phyloP scores from a whole-genome alignment of 2,113 vertebrate genomes.

The Channa maculata region DNA sequence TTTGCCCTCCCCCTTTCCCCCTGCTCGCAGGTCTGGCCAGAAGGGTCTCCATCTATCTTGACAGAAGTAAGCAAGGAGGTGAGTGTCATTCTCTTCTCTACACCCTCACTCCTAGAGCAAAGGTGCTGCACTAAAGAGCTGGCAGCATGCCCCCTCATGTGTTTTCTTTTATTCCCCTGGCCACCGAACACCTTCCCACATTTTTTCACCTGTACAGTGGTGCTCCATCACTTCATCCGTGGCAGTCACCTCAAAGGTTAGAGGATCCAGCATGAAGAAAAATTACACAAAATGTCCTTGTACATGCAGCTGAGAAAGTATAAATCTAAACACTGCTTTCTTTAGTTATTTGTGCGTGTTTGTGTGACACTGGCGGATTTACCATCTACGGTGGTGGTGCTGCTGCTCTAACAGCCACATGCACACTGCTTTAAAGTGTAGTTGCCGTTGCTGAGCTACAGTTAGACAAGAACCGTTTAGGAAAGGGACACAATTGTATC shows the following conservation, averaged over 20 bases:
- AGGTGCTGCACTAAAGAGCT: conserved; percentile 46
- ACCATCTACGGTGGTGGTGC: too few relatives aligned
- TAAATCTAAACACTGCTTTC: too few relatives aligned
- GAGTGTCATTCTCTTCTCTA: conserved; percentile 78
- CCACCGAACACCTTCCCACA: neutral
- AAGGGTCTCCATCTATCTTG: conserved; percentile 93
- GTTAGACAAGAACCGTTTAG: neutral
- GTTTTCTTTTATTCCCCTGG: conserved; percentile 3
- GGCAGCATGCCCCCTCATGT: conserved; percentile 4
- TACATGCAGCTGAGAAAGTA: too few relatives aligned
- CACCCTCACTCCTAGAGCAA: conserved; percentile 23
- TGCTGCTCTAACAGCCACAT: too few relatives aligned
- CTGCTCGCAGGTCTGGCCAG: conserved; percentile 89
- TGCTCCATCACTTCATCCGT: conserved; percentile 19
- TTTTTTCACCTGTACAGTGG: conserved; percentile 23
- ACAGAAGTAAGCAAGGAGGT: conserved; percentile 95
- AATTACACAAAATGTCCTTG: neutral
- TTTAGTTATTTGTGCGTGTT: too few relatives aligned
- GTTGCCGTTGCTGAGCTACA: too few relatives aligned
- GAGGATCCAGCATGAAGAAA: neutral
- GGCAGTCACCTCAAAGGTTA: neutral
- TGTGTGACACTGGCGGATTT: too few relatives aligned
- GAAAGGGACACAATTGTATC: neutral
- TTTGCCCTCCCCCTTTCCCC: neutral
- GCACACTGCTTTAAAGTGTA: too few relatives aligned